Conservation (phyloP, 1,140 invertebrate genomes). For the Pseudoatta argentina region DNA sequence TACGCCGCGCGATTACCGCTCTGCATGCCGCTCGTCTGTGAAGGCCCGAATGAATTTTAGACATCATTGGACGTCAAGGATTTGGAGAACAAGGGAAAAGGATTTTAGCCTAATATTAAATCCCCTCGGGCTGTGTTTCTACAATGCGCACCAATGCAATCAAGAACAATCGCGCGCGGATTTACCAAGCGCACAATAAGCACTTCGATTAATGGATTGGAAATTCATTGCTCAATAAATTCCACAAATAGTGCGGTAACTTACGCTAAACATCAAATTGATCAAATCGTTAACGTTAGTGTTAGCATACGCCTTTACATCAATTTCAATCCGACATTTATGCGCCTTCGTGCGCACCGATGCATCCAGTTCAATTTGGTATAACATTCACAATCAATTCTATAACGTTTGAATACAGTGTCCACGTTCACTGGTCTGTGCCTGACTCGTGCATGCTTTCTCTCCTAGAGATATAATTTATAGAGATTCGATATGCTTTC, state of each 20-base stretch:
- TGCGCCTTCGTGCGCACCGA: constrained; percentile 2
- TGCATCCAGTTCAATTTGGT: constrained; percentile 1
- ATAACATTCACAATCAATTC: constrained; percentile 32
- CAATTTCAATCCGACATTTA: constrained; percentile 26
- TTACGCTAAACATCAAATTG: constrained; percentile 27
- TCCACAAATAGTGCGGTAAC: constrained; percentile 26
- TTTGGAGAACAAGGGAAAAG: not conserved
- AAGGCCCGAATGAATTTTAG: constrained; percentile 15
- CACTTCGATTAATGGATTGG: constrained; percentile 6
- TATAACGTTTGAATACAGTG: constrained; percentile 8
- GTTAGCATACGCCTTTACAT: constrained; percentile 35
- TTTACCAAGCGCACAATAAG: not conserved
- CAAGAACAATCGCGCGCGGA: not conserved
- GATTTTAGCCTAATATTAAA: not conserved
- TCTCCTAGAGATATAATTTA: not conserved
- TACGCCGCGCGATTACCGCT: constrained; percentile 79
- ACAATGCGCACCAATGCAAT: not conserved
- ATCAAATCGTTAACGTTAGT: not conserved
- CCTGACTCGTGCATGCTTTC: not conserved
- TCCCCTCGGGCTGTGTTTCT: not conserved
- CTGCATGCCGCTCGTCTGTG: constrained; percentile 70
- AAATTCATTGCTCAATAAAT: constrained; percentile 23
- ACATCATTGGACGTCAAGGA: not conserved
- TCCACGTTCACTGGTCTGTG: not conserved
- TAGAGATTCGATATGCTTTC: not conserved